Conservation (phyloP, 1,140 invertebrate genomes). For the Drosophila guanche region DNA sequence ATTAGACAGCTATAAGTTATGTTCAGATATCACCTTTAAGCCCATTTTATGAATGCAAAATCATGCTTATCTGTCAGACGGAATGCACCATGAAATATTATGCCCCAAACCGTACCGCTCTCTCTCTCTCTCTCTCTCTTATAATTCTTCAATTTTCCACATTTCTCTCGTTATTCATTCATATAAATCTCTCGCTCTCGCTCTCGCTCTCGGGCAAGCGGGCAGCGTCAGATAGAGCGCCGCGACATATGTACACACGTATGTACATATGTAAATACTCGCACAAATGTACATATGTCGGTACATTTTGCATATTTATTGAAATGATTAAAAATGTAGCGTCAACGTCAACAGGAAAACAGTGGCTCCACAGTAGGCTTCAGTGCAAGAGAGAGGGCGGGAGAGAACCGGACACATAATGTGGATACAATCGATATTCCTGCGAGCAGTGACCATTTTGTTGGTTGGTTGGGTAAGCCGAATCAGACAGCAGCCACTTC, state of each 20-base stretch:
- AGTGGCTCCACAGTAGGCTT: slow-evolving; percentile 14
- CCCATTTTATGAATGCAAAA: no score
- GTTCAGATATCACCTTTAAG: no score
- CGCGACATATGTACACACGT: no score
- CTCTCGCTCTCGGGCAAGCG: neutral
- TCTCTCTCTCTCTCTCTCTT: no score
- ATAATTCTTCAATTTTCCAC: neutral
- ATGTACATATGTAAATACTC: no score
- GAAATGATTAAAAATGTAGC: slow-evolving; percentile 39
- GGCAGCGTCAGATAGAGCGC: slow-evolving; percentile 22
- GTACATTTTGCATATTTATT: slow-evolving; percentile 20
- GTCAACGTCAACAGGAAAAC: slow-evolving; percentile 12
- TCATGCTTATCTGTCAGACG: no score
- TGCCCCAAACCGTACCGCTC: no score
- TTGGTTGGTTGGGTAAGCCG: slow-evolving; percentile 31
- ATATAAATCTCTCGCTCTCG: slow-evolving; percentile 7
- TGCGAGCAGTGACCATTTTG: slow-evolving; percentile 22
- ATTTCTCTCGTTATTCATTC: neutral
- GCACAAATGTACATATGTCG: neutral
- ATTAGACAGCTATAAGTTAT: no score
- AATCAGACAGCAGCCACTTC: no score
- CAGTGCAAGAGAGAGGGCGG: slow-evolving; percentile 7
- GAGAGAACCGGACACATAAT: neutral
- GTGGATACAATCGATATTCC: slow-evolving; percentile 38
- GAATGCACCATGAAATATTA: no score